Percentiles rank a stretch among this genome's conserved stretches.
Conservation (phyloP, 2,888 invertebrate species). For the Spatulosminthurus flaviceps region DNA sequence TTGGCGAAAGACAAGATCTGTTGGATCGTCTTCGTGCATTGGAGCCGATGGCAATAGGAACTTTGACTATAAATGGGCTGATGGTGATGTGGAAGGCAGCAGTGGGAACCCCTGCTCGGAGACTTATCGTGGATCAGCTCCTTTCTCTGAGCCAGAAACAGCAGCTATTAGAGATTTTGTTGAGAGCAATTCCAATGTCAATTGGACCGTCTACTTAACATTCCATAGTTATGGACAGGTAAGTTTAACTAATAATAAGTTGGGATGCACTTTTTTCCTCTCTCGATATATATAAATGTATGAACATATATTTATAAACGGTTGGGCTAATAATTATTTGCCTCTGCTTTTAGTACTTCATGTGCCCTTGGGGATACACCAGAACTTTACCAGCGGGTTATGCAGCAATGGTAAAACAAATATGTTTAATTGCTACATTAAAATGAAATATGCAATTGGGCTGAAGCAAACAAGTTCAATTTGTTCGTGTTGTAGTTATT, state of each 20-base stretch:
- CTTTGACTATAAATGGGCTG: slow-evolving; percentile 43
- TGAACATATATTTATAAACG: too few species aligned
- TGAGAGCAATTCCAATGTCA: not conserved
- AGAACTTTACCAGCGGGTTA: slow-evolving; percentile 28
- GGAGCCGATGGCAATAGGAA: slow-evolving; percentile 44
- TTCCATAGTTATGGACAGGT: slow-evolving; percentile 35
- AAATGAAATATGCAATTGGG: too few species aligned
- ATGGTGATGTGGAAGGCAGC: slow-evolving; percentile 22
- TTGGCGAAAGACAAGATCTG: slow-evolving; percentile 79
- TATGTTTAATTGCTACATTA: too few species aligned
- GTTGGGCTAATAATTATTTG: slow-evolving; percentile 25
- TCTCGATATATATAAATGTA: too few species aligned
- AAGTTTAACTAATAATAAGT: too few species aligned
- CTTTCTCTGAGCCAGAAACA: slow-evolving; percentile 83
- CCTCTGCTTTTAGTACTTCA: not conserved
- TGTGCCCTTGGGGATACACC: slow-evolving; percentile 46
- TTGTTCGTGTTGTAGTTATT: not conserved
- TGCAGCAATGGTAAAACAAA: slow-evolving; percentile 31
- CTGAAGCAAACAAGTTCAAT: too few species aligned
- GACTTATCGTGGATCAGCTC: slow-evolving; percentile 73
- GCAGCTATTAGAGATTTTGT: slow-evolving; percentile 71
- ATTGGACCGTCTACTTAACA: slow-evolving; percentile 36
- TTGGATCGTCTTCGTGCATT: not conserved
- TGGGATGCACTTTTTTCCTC: too few species aligned
- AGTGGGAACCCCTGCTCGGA: slow-evolving; percentile 38